Evolutionary conservation across 2,797 vertebrate genomes (phyloP).

Genomic region (Sebastes hubbsi): DNA sequence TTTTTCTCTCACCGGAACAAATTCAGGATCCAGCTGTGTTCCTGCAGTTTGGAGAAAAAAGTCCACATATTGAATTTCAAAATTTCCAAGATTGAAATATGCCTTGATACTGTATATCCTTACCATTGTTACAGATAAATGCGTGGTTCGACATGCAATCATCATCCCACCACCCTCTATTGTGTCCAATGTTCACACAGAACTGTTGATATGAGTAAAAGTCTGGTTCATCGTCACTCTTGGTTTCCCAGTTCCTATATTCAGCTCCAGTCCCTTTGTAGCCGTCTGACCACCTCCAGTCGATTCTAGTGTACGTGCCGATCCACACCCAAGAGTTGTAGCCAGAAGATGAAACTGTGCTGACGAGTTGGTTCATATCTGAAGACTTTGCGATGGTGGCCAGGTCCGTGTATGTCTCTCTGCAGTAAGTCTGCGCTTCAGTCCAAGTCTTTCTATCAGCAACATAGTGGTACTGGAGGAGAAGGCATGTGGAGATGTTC

Average conservation of each 20-base stretch:
- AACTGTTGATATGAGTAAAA: accelerated
- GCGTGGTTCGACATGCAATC: accelerated
- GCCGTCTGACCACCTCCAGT: conserved; percentile 5
- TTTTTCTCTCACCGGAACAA: accelerated
- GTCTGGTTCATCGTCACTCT: neutral
- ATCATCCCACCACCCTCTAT: neutral
- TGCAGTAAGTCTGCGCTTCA: conserved; percentile 27
- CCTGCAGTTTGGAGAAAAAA: neutral
- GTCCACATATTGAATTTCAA: neutral
- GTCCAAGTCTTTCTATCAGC: neutral
- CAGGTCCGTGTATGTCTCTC: conserved; percentile 2
- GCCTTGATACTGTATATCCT: neutral
- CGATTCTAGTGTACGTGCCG: neutral
- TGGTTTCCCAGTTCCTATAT: neutral
- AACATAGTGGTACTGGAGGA: conserved; percentile 14
- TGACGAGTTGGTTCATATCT: neutral
- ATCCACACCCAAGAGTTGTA: neutral
- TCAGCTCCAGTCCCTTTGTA: neutral
- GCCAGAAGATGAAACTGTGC: neutral
- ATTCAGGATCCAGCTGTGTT: neutral
- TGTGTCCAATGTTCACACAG: neutral
- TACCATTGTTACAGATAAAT: neutral
- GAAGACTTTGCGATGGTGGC: neutral
- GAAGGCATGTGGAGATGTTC: neutral
- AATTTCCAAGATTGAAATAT: neutral